Evolutionary conservation across 2,113 vertebrate genomes (phyloP).

Genomic region (Hystrix brachyura): DNA sequence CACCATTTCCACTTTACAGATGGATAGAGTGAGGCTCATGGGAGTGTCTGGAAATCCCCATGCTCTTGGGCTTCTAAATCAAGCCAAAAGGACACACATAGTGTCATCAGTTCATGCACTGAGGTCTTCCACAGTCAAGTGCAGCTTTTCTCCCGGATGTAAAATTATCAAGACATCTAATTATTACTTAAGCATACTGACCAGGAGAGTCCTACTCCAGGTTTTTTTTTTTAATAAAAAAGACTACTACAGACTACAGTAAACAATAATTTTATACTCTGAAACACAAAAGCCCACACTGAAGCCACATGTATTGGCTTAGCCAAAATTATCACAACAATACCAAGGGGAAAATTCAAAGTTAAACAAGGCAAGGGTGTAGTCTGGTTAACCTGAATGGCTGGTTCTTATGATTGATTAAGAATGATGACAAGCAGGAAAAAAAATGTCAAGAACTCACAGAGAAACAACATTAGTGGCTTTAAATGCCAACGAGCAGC

Average conservation of each 20-base stretch:
- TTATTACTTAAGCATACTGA: background rate
- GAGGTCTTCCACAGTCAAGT: background rate
- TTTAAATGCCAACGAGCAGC: background rate
- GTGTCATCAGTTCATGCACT: background rate
- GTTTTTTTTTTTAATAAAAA: background rate
- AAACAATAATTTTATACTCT: slow-evolving; percentile 47
- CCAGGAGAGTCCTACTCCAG: background rate
- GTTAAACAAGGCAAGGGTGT: background rate
- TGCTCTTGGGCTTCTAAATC: background rate
- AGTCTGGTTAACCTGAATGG: background rate
- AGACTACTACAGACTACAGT: background rate
- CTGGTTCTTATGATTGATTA: background rate
- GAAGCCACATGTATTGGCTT: background rate
- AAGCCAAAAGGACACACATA: background rate
- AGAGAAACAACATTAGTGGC: slow-evolving; percentile 24
- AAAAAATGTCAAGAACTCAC: background rate
- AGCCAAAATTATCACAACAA: slow-evolving; percentile 16
- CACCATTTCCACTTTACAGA: background rate
- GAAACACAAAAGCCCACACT: background rate
- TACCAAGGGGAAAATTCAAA: slow-evolving; percentile 10
- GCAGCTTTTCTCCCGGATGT: rapidly evolving
- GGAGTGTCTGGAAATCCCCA: slow-evolving; percentile 10
- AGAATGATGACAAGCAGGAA: background rate
- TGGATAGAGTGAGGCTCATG: background rate
- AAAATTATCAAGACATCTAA: slow-evolving; percentile 31